Evolutionary conservation across 2,888 invertebrate species (phyloP).

Genomic region (Macrosiphum euphorbiae): DNA sequence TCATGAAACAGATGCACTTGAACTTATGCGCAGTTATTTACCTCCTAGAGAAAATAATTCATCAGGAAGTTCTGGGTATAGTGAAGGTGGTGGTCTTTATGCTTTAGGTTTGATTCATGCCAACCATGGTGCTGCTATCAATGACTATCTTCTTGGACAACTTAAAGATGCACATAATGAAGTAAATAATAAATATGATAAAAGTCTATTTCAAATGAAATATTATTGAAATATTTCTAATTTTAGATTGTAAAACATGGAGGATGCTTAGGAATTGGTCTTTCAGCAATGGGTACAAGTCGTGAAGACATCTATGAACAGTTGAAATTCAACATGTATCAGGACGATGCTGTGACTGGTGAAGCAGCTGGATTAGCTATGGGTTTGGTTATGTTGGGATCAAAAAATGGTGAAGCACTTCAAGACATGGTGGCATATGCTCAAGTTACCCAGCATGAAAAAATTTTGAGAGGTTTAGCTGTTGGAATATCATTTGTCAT

Average conservation of each 20-base stretch:
- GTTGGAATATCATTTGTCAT: slow-evolving; percentile 96
- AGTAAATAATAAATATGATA: slow-evolving; percentile 69
- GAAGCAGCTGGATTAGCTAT: slow-evolving; percentile 99
- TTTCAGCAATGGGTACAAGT: slow-evolving; percentile 99
- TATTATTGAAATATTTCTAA: background rate
- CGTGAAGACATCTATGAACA: slow-evolving; percentile 96
- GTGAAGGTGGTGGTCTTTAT: slow-evolving; percentile 94
- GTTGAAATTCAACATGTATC: slow-evolving; percentile 95
- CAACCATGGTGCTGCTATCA: slow-evolving; percentile 96
- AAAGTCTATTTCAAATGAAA: slow-evolving; percentile 11
- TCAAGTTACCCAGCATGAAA: slow-evolving; percentile 97
- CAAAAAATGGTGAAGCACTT: slow-evolving; percentile 88
- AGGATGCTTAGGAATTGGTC: slow-evolving; percentile 94
- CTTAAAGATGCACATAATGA: slow-evolving; percentile 96
- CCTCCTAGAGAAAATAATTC: slow-evolving; percentile 84
- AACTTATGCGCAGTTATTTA: slow-evolving; percentile 97
- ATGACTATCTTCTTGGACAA: slow-evolving; percentile 95
- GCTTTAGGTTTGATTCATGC: slow-evolving; percentile 98
- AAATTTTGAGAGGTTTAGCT: slow-evolving; percentile 95
- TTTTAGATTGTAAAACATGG: slow-evolving; percentile 93
- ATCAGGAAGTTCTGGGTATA: slow-evolving; percentile 91
- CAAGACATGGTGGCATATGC: slow-evolving; percentile 96
- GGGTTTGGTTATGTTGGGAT: slow-evolving; percentile 99
- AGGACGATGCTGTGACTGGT: slow-evolving; percentile 98
- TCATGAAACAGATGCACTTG: slow-evolving; percentile 96